Conservation (phyloP, 2,113 vertebrate species). For the Amblyornis subalaris region DNA sequence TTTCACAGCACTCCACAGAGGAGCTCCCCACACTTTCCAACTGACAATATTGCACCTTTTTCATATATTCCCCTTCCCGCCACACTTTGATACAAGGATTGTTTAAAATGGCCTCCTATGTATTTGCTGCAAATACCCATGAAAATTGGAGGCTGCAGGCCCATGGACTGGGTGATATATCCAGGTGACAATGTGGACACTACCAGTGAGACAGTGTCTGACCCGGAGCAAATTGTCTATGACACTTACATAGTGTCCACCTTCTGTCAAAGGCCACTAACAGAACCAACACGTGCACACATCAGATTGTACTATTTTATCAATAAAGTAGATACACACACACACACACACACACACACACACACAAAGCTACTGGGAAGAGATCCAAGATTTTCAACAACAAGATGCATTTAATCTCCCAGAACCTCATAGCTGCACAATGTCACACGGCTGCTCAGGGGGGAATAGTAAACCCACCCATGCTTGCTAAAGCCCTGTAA, state of each 20-base stretch:
- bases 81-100: not conserved
- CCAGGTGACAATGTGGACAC: not conserved
- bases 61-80: not conserved
- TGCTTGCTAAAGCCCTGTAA: not conserved
- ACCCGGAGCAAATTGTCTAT: not conserved
- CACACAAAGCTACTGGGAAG: not conserved
- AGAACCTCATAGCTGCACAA: not conserved
- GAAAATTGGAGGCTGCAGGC: not conserved
- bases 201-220: not conserved
- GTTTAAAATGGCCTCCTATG: not conserved
- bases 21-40: not conserved
- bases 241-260: not conserved
- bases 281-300: not conserved
- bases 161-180: not conserved
- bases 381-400: not conserved
- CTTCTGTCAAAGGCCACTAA: not conserved
- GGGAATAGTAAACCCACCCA: not conserved
- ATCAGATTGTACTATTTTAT: not conserved
- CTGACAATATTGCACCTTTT: not conserved
- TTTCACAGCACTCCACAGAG: not conserved
- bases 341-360: not conserved
- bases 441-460: not conserved
- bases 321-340: not conserved
- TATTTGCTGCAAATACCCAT: not conserved
- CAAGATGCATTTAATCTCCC: not conserved